Base-by-base conservation (phyloP, 2,113 vertebrate genomes). In the Trinectes maculatus region DNA sequence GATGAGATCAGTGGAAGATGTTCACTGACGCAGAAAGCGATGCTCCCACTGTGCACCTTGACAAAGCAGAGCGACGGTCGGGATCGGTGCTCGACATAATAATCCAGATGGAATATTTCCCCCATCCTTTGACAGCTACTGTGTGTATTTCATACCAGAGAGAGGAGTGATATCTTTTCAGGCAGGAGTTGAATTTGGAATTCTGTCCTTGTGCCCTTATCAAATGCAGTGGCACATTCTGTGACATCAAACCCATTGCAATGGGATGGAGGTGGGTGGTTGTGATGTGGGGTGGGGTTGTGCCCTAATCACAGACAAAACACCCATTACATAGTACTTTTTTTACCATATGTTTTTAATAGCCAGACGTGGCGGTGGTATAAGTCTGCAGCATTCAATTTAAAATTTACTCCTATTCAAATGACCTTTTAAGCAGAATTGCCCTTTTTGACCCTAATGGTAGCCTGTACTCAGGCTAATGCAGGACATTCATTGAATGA, bases 181-280 rank as follows among this genome's bases (percentile, higher is more conserved):
- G 47, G 51, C 63, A 61, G 74, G 29, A 80, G 53, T 62, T 85
- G 49, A 67, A 61, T 72, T 83, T 64, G 29, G 33, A 77, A 10
- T 11, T 1, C 19, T 4, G 84, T 82, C 85, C 88, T 86, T 88
- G 82, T 31, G 37, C 39, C n/a, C 42, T 79, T 86, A 88, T 89
- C 80, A 53, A 65, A 68, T 31, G 51, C 65, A 58, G 67, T 21
- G 58, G 34, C 76, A 66, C n/a, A 43, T 36, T 89, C 57, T 76
- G 74, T 84, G 47, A 25, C 56, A 34, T 71, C 79, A 68, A 22
- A 51, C 36, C 67, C 13, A 2, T 4, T 49, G 71, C 6, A 11
- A 33, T 2, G 11, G 25, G 13, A 9, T n/a, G 16, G 19, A 34
- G 13, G 8, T 8, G 6, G 46, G 52, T n/a, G n/a, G n/a, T n/a